A percentile compares a stretch with the other conserved stretches of the same genome.
These are phyloP conservation scores for Allygus modestus DNA, from an alignment of 2,888 invertebrate species.

Conservation along the genomic window DNA sequence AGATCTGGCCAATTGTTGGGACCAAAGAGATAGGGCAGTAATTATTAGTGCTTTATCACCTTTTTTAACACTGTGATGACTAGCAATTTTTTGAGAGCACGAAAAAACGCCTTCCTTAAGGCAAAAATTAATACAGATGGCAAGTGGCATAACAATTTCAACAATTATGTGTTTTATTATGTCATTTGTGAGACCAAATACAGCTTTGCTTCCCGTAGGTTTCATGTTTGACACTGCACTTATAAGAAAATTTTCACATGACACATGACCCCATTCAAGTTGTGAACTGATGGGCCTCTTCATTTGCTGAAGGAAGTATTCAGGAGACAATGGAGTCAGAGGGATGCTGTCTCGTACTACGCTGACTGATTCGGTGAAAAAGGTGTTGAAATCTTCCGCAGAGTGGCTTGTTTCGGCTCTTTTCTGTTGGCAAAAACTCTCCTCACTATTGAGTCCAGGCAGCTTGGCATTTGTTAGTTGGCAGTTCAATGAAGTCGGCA, in stretches of 20 bases:
- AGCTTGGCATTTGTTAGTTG: not conserved
- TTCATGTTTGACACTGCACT: not conserved
- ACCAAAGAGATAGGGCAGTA: too few relatives aligned
- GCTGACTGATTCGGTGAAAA: not conserved
- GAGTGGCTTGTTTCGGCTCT: not conserved
- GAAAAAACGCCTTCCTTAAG: too few relatives aligned
- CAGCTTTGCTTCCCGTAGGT: not conserved
- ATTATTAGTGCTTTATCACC: too few relatives aligned
- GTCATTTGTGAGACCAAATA: not conserved
- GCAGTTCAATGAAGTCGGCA: not conserved
- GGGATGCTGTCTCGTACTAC: not conserved
- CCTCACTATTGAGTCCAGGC: not conserved
- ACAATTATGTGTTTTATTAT: too few relatives aligned
- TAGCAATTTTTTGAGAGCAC: too few relatives aligned
- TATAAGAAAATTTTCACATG: not conserved
- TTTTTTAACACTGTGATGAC: too few relatives aligned
- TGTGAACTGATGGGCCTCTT: not conserved
- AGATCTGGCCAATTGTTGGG: too few relatives aligned
- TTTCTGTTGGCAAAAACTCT: not conserved
- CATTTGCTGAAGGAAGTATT: not conserved
- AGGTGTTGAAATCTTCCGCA: not conserved
- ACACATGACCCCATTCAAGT: not conserved
- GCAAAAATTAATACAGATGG: too few relatives aligned
- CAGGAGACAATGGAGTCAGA: not conserved
- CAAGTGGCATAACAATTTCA: too few relatives aligned